Conservation (phyloP, 2,888 invertebrate species). For the Chorisops tibialis region DNA sequence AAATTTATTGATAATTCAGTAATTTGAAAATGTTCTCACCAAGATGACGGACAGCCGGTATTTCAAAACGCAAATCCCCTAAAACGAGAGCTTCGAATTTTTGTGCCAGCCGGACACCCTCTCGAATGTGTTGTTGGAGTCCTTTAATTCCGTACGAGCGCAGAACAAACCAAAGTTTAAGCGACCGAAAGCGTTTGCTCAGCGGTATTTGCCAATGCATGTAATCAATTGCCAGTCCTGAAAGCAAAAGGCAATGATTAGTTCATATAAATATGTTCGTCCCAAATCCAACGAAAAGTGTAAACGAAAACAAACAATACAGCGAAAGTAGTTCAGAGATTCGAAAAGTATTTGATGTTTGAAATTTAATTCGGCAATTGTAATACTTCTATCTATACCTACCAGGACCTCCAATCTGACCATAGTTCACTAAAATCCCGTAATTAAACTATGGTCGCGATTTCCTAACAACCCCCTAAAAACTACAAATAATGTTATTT, state of each 20-base stretch:
- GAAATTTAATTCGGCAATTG: too few relatives aligned
- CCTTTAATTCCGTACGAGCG: slow-evolving; percentile 88
- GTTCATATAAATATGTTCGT: too few relatives aligned
- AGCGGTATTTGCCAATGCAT: slow-evolving; percentile 99
- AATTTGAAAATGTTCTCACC: slow-evolving; percentile 34
- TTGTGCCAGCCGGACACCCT: slow-evolving; percentile 85
- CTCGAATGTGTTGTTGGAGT: slow-evolving; percentile 87
- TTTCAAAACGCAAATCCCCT: slow-evolving; percentile 83
- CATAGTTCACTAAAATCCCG: too few relatives aligned
- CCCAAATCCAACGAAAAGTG: too few relatives aligned
- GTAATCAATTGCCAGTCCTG: slow-evolving; percentile 90
- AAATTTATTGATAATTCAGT: background rate
- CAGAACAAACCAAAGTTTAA: slow-evolving; percentile 97
- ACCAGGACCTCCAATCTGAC: too few relatives aligned
- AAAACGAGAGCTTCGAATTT: slow-evolving; percentile 84
- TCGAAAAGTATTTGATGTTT: too few relatives aligned
- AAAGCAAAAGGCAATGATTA: slow-evolving; percentile 45
- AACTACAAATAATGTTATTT: too few relatives aligned
- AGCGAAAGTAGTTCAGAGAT: too few relatives aligned
- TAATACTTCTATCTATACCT: too few relatives aligned
- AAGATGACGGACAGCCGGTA: slow-evolving; percentile 81
- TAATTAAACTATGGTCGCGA: too few relatives aligned
- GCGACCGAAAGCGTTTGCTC: slow-evolving; percentile 85
- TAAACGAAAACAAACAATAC: too few relatives aligned
- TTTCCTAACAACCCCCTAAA: too few relatives aligned